phyloP scores from a whole-genome alignment of 2,888 invertebrate genomes.

The Colostygia pectinataria region DNA sequence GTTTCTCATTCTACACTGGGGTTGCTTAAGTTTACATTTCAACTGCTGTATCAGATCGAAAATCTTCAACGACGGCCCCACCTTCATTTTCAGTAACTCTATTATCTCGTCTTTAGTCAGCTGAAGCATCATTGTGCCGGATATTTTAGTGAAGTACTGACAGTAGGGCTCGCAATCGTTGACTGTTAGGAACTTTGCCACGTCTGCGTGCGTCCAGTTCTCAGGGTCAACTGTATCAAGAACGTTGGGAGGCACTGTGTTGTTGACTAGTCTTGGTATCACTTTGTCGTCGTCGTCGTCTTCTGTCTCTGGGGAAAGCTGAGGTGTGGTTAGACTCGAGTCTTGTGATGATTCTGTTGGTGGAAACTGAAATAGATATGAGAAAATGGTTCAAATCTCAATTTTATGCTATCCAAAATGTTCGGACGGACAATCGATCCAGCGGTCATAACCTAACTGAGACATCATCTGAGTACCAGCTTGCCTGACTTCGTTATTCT shows the following conservation, averaged over 20 bases:
- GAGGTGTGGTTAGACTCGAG: slow-evolving; percentile 48
- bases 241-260: slow-evolving; percentile 72
- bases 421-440: too few species aligned
- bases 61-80: slow-evolving; percentile 96
- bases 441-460: too few species aligned
- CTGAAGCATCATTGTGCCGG: slow-evolving; percentile 90
- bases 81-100: slow-evolving; percentile 94
- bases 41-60: slow-evolving; percentile 95
- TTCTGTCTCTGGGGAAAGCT: slow-evolving; percentile 43
- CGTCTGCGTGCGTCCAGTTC: slow-evolving; percentile 91
- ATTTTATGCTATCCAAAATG: too few species aligned
- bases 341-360: slow-evolving; percentile 55
- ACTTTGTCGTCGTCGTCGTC: slow-evolving; percentile 76
- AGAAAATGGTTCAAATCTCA: too few species aligned
- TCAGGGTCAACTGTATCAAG: slow-evolving; percentile 78
- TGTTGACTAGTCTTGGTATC: slow-evolving; percentile 86
- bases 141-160: slow-evolving; percentile 87
- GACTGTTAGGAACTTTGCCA: slow-evolving; percentile 93
- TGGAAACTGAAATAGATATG: slow-evolving; percentile 36
- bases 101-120: slow-evolving; percentile 95
- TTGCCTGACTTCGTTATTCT: too few species aligned
- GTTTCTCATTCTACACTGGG: slow-evolving; percentile 82
- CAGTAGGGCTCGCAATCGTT: slow-evolving; percentile 92
- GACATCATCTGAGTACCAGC: too few species aligned
- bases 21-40: slow-evolving; percentile 91